phyloP scores from a whole-genome alignment of 1,140 invertebrate species.

The Lepidurus packardi region DNA sequence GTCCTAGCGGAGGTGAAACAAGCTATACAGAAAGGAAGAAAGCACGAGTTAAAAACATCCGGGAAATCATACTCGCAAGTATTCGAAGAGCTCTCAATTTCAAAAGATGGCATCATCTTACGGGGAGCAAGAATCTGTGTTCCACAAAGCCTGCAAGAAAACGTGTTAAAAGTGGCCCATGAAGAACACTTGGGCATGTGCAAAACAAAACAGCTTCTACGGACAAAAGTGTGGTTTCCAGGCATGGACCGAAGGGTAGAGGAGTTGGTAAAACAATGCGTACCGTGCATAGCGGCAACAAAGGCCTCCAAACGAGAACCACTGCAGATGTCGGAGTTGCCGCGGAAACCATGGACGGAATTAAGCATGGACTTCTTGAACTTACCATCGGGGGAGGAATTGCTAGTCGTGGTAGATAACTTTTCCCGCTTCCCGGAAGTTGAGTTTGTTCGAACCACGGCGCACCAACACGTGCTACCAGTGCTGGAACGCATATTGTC shows the following conservation, averaged over 20 bases:
- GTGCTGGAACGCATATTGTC: neutral
- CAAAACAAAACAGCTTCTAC: constrained; percentile 40
- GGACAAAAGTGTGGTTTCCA: constrained; percentile 45
- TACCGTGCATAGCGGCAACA: constrained; percentile 32
- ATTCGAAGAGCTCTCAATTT: neutral
- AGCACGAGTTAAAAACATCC: neutral
- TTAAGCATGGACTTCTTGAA: constrained; percentile 30
- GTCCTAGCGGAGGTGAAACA: constrained; percentile 2
- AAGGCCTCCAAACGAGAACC: constrained; percentile 9
- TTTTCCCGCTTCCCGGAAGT: constrained; percentile 29
- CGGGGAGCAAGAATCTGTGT: neutral
- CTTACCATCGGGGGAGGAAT: constrained; percentile 25
- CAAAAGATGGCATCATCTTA: neutral
- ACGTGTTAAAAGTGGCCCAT: constrained; percentile 40
- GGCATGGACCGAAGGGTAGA: constrained; percentile 41
- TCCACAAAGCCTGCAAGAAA: constrained; percentile 31
- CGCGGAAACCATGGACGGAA: constrained; percentile 27
- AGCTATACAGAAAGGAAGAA: neutral
- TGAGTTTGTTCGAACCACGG: neutral
- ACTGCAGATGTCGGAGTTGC: neutral
- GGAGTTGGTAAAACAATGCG: constrained; percentile 38
- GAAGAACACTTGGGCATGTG: constrained; percentile 42
- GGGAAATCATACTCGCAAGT: neutral
- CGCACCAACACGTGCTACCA: neutral
- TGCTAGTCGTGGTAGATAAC: constrained; percentile 32